A percentile compares a stretch with the other conserved stretches of the same genome.
Conservation (phyloP, 2,797 vertebrate genomes). For the Lophotriccus pileatus region DNA sequence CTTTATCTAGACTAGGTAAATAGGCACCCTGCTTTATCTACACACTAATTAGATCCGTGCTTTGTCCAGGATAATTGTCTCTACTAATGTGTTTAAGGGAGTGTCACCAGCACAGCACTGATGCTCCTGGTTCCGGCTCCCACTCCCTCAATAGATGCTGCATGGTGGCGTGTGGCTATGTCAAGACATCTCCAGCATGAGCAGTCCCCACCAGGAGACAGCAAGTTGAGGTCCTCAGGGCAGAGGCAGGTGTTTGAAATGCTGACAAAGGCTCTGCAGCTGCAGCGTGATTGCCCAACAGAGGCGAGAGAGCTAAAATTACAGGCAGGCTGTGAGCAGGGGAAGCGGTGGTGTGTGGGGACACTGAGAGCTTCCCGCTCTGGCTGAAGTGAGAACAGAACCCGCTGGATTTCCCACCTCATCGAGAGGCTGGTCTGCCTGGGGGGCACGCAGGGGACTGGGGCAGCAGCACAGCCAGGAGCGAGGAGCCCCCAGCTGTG, state of each 20-base stretch:
- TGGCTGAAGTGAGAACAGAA: fast-evolving
- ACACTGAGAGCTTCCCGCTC: background rate
- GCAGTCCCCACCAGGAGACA: background rate
- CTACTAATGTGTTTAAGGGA: background rate
- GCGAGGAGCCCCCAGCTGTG: background rate
- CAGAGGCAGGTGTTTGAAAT: background rate
- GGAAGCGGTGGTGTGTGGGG: background rate
- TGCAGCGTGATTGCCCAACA: background rate
- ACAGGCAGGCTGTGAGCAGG: background rate
- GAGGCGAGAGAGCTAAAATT: background rate
- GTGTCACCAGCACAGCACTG: background rate
- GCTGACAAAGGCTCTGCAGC: background rate
- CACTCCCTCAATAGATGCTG: fast-evolving
- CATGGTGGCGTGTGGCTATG: fast-evolving
- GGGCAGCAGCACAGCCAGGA: background rate
- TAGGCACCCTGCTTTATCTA: slow-evolving; percentile 2
- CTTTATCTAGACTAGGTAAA: slow-evolving; percentile 8
- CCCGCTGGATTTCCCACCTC: background rate
- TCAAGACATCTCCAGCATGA: fast-evolving
- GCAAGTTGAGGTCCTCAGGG: background rate
- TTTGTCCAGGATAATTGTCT: slow-evolving; percentile 28
- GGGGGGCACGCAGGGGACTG: fast-evolving
- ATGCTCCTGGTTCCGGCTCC: fast-evolving
- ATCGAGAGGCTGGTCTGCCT: background rate
- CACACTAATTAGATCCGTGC: background rate